phyloP scores from a whole-genome alignment of 1,140 invertebrate species.

The Cepaea nemoralis region DNA sequence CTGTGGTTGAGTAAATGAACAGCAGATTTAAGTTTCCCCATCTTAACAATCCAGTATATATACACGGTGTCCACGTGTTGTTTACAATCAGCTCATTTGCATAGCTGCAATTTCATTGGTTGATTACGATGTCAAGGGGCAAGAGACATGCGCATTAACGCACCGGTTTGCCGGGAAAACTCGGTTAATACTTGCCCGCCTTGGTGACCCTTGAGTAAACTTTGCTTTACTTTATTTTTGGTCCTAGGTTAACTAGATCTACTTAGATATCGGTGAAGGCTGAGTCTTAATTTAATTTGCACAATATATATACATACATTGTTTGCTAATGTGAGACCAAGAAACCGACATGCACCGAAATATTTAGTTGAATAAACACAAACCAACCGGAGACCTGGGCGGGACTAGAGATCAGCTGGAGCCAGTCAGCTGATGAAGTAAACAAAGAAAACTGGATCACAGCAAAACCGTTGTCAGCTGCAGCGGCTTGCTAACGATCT shows the following conservation, averaged over 20 bases:
- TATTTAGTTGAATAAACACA: background rate
- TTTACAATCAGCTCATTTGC: background rate
- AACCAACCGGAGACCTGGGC: background rate
- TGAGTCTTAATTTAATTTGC: background rate
- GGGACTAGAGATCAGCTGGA: background rate
- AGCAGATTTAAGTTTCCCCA: no score
- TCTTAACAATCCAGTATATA: no score
- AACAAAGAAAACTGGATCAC: background rate
- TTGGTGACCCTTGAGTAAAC: no score
- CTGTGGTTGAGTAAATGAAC: no score
- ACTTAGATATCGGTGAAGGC: background rate
- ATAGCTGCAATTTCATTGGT: background rate
- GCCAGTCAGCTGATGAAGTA: conserved; percentile 6
- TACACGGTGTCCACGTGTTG: background rate
- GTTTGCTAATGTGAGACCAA: background rate
- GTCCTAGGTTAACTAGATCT: no score
- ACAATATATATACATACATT: no score
- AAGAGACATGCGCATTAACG: background rate
- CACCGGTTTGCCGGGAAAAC: background rate
- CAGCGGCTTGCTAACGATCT: no score
- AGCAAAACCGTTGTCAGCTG: no score
- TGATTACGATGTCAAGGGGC: background rate
- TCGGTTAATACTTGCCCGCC: background rate
- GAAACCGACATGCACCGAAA: background rate
- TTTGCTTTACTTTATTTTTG: no score